Conservation (phyloP, 2,888 invertebrate species). For the Thereva nobilitata region DNA sequence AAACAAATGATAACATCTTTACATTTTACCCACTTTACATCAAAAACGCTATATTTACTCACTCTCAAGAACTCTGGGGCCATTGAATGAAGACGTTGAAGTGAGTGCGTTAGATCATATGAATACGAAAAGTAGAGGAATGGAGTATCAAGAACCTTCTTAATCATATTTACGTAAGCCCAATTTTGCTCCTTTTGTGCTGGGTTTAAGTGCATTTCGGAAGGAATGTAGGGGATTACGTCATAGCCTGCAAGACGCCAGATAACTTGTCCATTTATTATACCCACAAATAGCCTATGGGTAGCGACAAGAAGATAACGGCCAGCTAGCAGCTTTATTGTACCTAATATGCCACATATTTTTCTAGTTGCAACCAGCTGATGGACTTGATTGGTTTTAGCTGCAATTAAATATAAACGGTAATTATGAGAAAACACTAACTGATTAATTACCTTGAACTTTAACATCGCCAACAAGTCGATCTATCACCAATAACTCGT, state of each 20-base stretch:
- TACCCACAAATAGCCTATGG: slow-evolving; percentile 76
- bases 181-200: slow-evolving; percentile 83
- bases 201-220: slow-evolving; percentile 80
- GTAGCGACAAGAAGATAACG: slow-evolving; percentile 88
- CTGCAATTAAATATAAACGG: slow-evolving; percentile 48
- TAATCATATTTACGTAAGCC: slow-evolving; percentile 83
- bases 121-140: slow-evolving; percentile 93
- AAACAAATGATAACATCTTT: slow-evolving; percentile 42
- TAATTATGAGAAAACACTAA: slow-evolving; percentile 18
- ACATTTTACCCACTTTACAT: background rate
- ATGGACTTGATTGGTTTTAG: slow-evolving; percentile 67
- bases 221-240: slow-evolving; percentile 82
- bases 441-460: slow-evolving; percentile 66
- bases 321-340: slow-evolving; percentile 81
- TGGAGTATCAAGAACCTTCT: slow-evolving; percentile 78
- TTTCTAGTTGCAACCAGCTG: slow-evolving; percentile 65
- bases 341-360: slow-evolving; percentile 88
- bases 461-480: slow-evolving; percentile 74
- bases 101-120: slow-evolving; percentile 89
- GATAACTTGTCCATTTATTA: slow-evolving; percentile 77
- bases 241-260: slow-evolving; percentile 80
- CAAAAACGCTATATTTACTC: slow-evolving; percentile 15
- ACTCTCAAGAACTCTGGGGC: slow-evolving; percentile 80
- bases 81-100: slow-evolving; percentile 84
- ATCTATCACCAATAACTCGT: slow-evolving; percentile 82